These are phyloP conservation scores for Muschampia plurimacula DNA, from an alignment of 2,888 invertebrate species.

Conservation along the genomic window DNA sequence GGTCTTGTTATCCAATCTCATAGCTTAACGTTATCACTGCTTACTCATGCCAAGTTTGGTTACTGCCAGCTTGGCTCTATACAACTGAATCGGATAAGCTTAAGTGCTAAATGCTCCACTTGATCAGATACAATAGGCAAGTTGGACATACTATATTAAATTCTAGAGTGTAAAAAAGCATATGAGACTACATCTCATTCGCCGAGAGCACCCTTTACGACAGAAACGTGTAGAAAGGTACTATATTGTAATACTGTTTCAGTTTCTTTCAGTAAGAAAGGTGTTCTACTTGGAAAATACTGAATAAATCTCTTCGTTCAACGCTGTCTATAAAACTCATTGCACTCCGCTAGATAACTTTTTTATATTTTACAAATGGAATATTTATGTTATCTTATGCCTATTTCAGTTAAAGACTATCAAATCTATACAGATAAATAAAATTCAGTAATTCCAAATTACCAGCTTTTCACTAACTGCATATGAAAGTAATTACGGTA, in stretches of 20 bases:
- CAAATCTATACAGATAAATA: too few relatives aligned
- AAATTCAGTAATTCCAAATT: too few relatives aligned
- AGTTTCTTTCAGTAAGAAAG: slow-evolving; percentile 27
- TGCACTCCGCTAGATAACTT: slow-evolving; percentile 24
- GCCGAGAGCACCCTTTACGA: slow-evolving; percentile 30
- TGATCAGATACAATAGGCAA: not conserved
- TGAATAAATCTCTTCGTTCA: slow-evolving; percentile 31
- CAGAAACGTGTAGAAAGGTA: slow-evolving; percentile 29
- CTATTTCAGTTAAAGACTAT: too few relatives aligned
- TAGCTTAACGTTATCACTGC: not conserved
- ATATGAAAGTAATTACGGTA: too few relatives aligned
- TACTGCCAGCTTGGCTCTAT: not conserved
- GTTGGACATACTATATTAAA: not conserved
- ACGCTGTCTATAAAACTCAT: slow-evolving; percentile 22
- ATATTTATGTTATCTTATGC: not conserved
- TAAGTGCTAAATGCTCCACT: not conserved
- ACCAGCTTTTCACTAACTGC: too few relatives aligned
- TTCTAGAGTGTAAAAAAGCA: not conserved
- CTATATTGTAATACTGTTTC: slow-evolving; percentile 25
- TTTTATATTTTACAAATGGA: not conserved
- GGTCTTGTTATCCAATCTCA: not conserved
- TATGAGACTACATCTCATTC: slow-evolving; percentile 5
- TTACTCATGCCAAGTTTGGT: not conserved
- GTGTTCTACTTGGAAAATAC: slow-evolving; percentile 30
- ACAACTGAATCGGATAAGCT: not conserved